Evolutionary conservation across 2,797 vertebrate genomes (phyloP).

Genomic region (Cynodonichthys magdalenae): DNA sequence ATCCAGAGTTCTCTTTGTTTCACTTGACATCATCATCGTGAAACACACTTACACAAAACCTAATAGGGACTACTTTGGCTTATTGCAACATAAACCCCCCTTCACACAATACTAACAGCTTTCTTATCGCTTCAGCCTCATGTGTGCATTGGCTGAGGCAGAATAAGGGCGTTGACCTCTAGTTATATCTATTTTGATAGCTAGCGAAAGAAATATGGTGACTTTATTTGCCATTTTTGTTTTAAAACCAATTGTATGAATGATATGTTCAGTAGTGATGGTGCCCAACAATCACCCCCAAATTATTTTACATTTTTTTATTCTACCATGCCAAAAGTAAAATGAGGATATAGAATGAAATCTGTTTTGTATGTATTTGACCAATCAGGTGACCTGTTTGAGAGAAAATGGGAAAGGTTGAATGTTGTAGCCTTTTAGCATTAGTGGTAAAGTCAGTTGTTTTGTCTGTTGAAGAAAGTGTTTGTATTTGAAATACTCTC

Average conservation of each 20-base stretch:
- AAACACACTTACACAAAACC: neutral
- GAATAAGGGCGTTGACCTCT: too few species aligned
- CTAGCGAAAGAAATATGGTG: too few species aligned
- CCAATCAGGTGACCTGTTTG: neutral
- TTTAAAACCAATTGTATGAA: too few species aligned
- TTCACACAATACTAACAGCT: neutral
- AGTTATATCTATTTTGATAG: too few species aligned
- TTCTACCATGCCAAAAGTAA: too few species aligned
- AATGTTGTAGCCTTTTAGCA: too few species aligned
- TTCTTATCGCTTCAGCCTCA: neutral
- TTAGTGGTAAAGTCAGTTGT: neutral
- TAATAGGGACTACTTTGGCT: neutral
- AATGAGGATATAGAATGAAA: too few species aligned
- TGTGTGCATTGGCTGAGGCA: too few species aligned
- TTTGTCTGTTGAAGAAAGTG: neutral
- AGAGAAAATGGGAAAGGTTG: neutral
- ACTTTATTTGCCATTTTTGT: too few species aligned
- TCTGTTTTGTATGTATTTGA: neutral
- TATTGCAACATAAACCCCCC: neutral
- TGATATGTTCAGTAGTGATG: too few species aligned
- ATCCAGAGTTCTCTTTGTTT: neutral
- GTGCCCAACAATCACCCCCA: too few species aligned
- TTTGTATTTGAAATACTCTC: neutral
- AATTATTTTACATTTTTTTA: too few species aligned
- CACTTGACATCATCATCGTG: neutral